A percentile compares a stretch with the other conserved stretches of the same genome.
Conservation (phyloP, 2,888 invertebrate species). For the Agrochola lota region DNA sequence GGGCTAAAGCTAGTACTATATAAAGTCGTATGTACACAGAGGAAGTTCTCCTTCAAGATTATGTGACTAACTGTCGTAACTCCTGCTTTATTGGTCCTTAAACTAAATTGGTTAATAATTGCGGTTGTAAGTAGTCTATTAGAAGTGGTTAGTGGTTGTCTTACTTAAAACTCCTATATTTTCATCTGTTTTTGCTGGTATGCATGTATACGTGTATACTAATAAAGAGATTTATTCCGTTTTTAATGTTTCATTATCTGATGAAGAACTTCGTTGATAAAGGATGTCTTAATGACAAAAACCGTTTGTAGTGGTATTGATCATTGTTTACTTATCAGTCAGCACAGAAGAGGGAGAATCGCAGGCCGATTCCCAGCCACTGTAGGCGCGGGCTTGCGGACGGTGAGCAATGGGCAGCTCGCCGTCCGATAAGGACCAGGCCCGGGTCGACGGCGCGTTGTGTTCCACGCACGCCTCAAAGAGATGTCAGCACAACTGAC, state of each 20-base stretch:
- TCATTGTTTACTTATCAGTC: background rate
- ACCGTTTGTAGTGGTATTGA: background rate
- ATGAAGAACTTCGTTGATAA: background rate
- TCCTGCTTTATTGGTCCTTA: constrained; percentile 33
- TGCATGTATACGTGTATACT: background rate
- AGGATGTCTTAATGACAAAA: background rate
- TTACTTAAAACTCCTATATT: background rate
- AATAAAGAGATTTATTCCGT: background rate
- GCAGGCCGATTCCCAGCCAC: too few species aligned
- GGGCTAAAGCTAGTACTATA: too few species aligned
- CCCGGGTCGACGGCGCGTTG: too few species aligned
- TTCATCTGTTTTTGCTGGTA: too few species aligned
- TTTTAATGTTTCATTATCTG: background rate
- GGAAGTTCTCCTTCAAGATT: constrained; percentile 1
- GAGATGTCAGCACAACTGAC: too few species aligned
- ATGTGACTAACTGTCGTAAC: constrained; percentile 27
- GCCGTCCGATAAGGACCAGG: too few species aligned
- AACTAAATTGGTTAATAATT: constrained; percentile 46
- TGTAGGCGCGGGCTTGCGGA: too few species aligned
- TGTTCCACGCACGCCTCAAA: too few species aligned
- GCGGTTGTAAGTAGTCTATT: constrained; percentile 14
- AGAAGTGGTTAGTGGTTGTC: background rate
- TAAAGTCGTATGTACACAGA: constrained; percentile 29
- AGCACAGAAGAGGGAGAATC: background rate
- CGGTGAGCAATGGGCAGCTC: too few species aligned